Base-by-base conservation (phyloP, 2,888 invertebrate species). In the Muscina levida region DNA sequence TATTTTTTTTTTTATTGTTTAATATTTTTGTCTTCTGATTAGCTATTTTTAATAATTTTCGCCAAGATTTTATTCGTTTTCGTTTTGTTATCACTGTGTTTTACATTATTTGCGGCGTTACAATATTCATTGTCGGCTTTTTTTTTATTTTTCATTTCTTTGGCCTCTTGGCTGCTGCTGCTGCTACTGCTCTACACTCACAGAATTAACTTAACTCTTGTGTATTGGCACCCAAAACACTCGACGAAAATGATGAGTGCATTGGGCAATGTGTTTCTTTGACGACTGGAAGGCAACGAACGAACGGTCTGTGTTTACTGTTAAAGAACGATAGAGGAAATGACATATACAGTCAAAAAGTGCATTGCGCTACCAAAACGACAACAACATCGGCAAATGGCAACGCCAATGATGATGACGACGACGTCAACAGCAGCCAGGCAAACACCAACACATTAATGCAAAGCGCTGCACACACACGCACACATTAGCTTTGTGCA, bases 311-410 rank as follows among this genome's bases (percentile, higher is more conserved):
- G 53, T 81, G 81, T 81, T 81, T 46, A 81, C 77, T 81, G 81
- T 72, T 81, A 77, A 81, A 81, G 74, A 81, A 77, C 77, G 77
- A 72, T 81, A 81, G 62, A 81, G 81, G 81, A 81, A 81, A 75
- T 81, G 81, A 77, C 74, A 81, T 77, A 59, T 56, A 72, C 68
- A 74, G 57, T 75, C 72, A 77, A 77, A 77, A 77, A 78, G 78
- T 82, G 78, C 78, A 82, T 78, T 77, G 74, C 74, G 77, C 77
- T n/a, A 26, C 17, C 24, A 62, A 37, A 68, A 26, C 53, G n/a
- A 67, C 17, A 76, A 53, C 59, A 70, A 59, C 44, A 42, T 37
- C 53, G 68, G 53, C 73, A 44, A 53, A 3, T 62, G 37, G 51
- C 62, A 42, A 39, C 42, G 39, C 19, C 57, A 22, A 56, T n/a